phyloP scores from a whole-genome alignment of 35 echinoderm and acorn worm species.

The Ophiothrix spiculata region DNA sequence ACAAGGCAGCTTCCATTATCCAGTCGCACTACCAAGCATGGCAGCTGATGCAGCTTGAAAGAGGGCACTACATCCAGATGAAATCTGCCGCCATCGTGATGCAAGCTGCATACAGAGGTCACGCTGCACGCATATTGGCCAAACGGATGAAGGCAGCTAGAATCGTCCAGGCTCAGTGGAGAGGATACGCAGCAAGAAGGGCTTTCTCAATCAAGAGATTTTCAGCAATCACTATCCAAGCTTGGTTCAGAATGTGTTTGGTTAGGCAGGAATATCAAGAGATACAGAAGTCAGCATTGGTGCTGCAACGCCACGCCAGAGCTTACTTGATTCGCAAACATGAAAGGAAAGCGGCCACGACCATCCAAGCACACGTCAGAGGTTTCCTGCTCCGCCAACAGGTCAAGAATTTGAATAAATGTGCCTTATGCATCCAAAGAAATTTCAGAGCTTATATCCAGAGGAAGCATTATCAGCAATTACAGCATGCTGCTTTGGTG shows the following conservation, averaged over 20 bases:
- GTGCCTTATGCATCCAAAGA: constrained; percentile 52
- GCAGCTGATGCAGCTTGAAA: neutral
- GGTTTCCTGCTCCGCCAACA: constrained; percentile 18
- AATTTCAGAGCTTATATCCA: constrained; percentile 20
- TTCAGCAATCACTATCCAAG: constrained; percentile 60
- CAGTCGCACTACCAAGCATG: neutral
- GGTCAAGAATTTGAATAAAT: constrained; percentile 15
- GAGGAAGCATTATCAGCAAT: constrained; percentile 9
- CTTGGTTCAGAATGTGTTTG: constrained; percentile 37
- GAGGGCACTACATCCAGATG: neutral
- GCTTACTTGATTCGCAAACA: constrained; percentile 6
- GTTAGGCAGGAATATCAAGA: constrained; percentile 33
- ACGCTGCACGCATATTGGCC: constrained; percentile 18
- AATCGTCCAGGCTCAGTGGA: constrained; percentile 51
- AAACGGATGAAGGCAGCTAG: constrained; percentile 22
- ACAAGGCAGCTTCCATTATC: neutral
- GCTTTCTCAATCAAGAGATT: constrained; percentile 36
- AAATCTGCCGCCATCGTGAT: constrained; percentile 35
- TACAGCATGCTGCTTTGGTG: constrained; percentile 29
- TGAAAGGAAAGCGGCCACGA: constrained; percentile 28
- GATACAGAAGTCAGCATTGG: constrained; percentile 32
- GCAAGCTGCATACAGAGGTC: constrained; percentile 39
- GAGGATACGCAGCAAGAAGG: constrained; percentile 36
- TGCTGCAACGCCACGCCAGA: constrained; percentile 45
- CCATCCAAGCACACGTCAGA: constrained; percentile 25